Evolutionary conservation across 1,140 invertebrate species (phyloP).

Genomic region (Batillaria attramentaria): DNA sequence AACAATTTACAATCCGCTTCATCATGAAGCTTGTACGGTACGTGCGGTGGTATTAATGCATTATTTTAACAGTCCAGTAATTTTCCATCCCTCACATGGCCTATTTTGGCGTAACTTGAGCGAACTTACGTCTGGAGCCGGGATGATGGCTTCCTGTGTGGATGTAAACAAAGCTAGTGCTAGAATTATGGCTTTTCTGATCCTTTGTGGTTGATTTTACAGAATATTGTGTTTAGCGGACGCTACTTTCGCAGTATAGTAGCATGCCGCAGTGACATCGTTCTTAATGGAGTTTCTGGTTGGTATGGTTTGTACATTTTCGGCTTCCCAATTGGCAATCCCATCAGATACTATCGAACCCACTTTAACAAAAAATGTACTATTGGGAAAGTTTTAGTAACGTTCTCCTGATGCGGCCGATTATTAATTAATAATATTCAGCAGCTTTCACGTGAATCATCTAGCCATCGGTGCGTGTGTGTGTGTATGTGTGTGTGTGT

Average conservation of each 20-base stretch:
- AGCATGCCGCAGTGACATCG: too few species aligned
- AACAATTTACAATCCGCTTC: slow-evolving; percentile 1
- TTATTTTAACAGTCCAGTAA: background rate
- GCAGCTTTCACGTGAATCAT: too few species aligned
- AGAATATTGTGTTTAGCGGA: background rate
- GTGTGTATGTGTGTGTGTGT: slow-evolving; percentile 4
- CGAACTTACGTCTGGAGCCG: background rate
- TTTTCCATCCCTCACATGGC: background rate
- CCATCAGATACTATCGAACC: too few species aligned
- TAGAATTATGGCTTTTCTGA: background rate
- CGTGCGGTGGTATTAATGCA: background rate
- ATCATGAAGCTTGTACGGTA: slow-evolving; percentile 30
- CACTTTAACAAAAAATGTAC: too few species aligned
- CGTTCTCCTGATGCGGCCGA: too few species aligned
- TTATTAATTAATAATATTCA: too few species aligned
- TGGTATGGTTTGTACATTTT: too few species aligned
- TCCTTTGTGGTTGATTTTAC: background rate
- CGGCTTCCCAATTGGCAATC: too few species aligned
- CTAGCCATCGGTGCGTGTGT: too few species aligned
- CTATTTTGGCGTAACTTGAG: background rate
- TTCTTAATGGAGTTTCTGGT: too few species aligned
- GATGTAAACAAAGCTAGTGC: background rate
- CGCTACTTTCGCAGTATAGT: too few species aligned
- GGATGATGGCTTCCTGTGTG: background rate
- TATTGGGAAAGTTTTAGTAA: too few species aligned